Evolutionary conservation across 2,888 invertebrate genomes (phyloP), one percentile per base, ranked within the genome.

Genomic region (Galerucella pusilla): DNA sequence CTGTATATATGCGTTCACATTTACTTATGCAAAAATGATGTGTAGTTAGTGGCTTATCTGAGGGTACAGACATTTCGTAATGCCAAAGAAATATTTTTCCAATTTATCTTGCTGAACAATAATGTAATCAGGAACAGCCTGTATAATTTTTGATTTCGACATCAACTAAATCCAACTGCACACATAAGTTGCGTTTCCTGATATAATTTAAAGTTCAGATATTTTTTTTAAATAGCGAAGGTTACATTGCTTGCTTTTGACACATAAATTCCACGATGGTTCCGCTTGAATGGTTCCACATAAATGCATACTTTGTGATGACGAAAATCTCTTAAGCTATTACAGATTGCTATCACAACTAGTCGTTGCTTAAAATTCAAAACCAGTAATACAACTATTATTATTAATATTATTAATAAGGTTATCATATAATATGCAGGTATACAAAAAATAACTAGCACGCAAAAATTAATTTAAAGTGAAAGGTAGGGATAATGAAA

Each of bases 291-390:
- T 65, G 20, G 64, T 12, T 65, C 46, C 64, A 45, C 46, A 65
- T 65, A 46, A 65, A 65, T 46, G 64, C 64, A 65, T 65, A 65
- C 46, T 65, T 65, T 65, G 45, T 46, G 42, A 65, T 65, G 64
- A 65, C 64, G 64, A 65, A 65, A 65, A 65, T 65, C 16, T 65
- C 45, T 65, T 65, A 42, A 65, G 63, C 63, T 63, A 42, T 63
- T 63, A 63, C 63, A 11, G 63, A 63, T 63, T 16, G 63, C 42
- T 63, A 63, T 63, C 63, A 42, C 16, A 42, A 63, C 14, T 9
- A 63, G n/a, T 10, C 35, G 63, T 63, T 63, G 42, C 63, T 63
- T 35, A 63, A 63, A 63, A 63, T 63, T 63, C 42, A 63, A n/a
- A 63, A 42, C 63, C 35, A 63, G 35, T 63, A 63, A 42, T 42